phyloP scores from a whole-genome alignment of 2,888 invertebrate species.

The Mycalesis mineus region DNA sequence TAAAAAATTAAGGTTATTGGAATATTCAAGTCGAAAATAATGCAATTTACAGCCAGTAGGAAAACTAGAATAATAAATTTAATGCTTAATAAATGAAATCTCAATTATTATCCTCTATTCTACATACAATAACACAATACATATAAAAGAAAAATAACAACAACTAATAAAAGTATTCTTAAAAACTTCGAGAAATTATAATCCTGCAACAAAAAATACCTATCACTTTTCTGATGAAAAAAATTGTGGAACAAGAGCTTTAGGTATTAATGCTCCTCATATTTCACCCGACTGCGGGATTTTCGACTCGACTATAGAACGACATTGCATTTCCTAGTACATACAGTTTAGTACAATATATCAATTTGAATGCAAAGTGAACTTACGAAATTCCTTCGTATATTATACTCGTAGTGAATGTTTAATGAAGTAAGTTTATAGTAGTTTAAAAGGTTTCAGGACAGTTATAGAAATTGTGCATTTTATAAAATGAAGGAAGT shows the following conservation, averaged over 20 bases:
- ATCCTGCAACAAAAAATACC: conserved; percentile 47
- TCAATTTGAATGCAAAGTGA: conserved; percentile 2
- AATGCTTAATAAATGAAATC: too few species aligned
- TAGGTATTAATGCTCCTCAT: conserved; percentile 67
- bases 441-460: too few species aligned
- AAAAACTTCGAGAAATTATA: background rate
- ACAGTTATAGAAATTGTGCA: too few species aligned
- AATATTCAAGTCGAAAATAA: too few species aligned
- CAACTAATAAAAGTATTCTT: background rate
- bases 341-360: conserved; percentile 11
- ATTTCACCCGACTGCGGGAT: conserved; percentile 62
- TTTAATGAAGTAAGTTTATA: too few species aligned
- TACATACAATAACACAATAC: too few species aligned
- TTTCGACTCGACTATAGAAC: conserved; percentile 45
- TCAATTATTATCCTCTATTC: too few species aligned
- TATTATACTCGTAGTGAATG: background rate
- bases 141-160: background rate
- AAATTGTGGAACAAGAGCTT: conserved; percentile 64
- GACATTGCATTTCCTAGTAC: conserved; percentile 27
- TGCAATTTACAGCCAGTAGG: too few species aligned
- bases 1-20: too few species aligned
- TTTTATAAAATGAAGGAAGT: too few species aligned
- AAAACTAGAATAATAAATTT: too few species aligned
- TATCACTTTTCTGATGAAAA: conserved; percentile 57
- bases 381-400: background rate